Evolutionary conservation across 2,113 vertebrate species (phyloP).

Genomic region (Odontophorus gujanensis): DNA sequence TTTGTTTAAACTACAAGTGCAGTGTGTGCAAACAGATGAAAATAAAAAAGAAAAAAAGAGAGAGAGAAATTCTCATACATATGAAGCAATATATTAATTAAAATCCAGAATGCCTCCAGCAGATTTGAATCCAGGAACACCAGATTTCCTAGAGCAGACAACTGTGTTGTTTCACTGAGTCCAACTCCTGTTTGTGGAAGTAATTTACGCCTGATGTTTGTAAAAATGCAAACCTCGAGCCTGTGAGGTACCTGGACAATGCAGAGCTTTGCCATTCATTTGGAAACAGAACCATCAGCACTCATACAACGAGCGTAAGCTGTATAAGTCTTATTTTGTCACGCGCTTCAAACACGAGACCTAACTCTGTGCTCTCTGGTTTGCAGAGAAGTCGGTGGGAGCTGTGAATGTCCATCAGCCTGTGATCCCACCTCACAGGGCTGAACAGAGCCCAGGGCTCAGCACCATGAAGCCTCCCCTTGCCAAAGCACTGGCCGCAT

Average conservation of each 20-base stretch:
- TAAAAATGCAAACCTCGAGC: background rate
- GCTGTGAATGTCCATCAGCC: background rate
- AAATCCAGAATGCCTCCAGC: slow-evolving; percentile 49
- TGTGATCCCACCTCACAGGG: background rate
- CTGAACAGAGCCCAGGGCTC: background rate
- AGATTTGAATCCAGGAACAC: background rate
- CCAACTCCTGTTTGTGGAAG: background rate
- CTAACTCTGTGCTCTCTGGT: background rate
- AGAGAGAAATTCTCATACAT: slow-evolving; percentile 32
- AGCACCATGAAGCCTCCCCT: background rate
- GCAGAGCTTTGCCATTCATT: background rate
- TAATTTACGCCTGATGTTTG: background rate
- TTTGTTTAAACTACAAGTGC: slow-evolving; percentile 31
- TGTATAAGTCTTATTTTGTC: background rate
- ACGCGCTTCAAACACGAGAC: fast-evolving
- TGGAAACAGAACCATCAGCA: background rate
- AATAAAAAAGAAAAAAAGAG: background rate
- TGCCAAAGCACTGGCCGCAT: background rate
- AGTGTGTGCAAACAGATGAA: background rate
- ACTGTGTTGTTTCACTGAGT: background rate
- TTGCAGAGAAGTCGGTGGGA: background rate
- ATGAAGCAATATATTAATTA: slow-evolving; percentile 65
- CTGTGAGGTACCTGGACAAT: background rate
- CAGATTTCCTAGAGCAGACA: slow-evolving; percentile 38
- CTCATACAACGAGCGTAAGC: background rate